Conservation (phyloP, 2,113 vertebrate genomes). For the Heterotis niloticus region DNA sequence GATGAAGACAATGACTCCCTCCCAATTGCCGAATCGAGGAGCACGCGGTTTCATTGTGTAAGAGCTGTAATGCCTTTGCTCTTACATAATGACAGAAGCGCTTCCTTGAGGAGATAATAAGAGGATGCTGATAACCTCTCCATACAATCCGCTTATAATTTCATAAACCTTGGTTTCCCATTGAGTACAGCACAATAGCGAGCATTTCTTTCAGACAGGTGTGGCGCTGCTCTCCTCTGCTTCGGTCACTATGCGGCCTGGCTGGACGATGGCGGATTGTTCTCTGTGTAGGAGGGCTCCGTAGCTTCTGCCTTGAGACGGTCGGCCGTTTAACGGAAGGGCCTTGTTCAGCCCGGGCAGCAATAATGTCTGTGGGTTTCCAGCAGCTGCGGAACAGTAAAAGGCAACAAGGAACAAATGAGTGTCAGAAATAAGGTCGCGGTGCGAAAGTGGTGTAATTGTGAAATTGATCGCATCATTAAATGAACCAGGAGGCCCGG, state of each 20-base stretch:
- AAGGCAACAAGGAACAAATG: constrained; percentile 31
- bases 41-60: background rate
- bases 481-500: constrained; percentile 15
- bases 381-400: constrained; percentile 27
- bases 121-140: background rate
- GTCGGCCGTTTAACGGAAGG: background rate
- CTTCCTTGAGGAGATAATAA: background rate
- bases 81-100: background rate
- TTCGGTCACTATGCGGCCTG: background rate
- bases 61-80: background rate
- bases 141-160: background rate
- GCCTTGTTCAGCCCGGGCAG: constrained; percentile 10
- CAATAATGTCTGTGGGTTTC: background rate
- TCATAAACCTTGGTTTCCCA: constrained; percentile 13
- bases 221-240: background rate
- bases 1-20: background rate
- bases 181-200: background rate
- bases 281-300: background rate
- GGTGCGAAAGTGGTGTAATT: constrained; percentile 28
- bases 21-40: background rate
- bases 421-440: constrained; percentile 30
- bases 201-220: background rate
- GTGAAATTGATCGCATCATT: constrained; percentile 27
- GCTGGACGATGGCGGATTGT: background rate
- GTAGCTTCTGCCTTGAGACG: background rate